Evolutionary conservation across 2,113 vertebrate species (phyloP), one percentile per base, ranked within the genome.

Genomic region (Sturnus vulgaris): DNA sequence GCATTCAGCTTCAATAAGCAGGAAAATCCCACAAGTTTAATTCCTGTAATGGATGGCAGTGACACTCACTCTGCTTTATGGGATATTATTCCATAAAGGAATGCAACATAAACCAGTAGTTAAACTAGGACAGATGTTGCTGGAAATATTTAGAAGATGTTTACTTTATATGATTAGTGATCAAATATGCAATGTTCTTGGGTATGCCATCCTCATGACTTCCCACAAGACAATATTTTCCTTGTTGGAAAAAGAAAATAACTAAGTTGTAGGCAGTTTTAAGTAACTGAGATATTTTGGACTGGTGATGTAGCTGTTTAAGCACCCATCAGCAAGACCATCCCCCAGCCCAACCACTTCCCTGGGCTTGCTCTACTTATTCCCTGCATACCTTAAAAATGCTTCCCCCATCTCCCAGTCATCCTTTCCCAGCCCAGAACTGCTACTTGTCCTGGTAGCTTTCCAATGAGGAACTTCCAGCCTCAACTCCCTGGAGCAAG

Each of bases 91-190:
- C 93, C 77, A 81, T 85, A 92, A 83, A 93, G 85, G 96, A 97
- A 95, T 93, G 82, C 63, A 95, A 96, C 84, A 92, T 56, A 79
- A 97, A 85, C 95, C 93, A 95, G 89, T 94, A 96, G 93, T 97
- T 97, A 98, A 96, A 96, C 94, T 68, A 95, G 79, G 84, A 90
- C 95, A 97, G 96, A 96, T 93, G 96, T 94, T 96, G 73, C 94
- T 97, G 92, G 93, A 95, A 97, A 90, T 88, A 90, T 83, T 96
- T 95, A 82, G 97, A 97, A 93, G 92, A 89, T 69, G 76, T 88
- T 95, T 94, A 85, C 65, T 93, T 94, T 95, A 73, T 64, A 86
- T 71, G 82, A 96, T 96, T 96, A 86, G 87, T 87, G 91, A 95
- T 94, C 92, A 97, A 96, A 96, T 93, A 84, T 49, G 49, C 66